Evolutionary conservation across 2,888 invertebrate genomes (phyloP).

Genomic region (Magallana nippona): DNA sequence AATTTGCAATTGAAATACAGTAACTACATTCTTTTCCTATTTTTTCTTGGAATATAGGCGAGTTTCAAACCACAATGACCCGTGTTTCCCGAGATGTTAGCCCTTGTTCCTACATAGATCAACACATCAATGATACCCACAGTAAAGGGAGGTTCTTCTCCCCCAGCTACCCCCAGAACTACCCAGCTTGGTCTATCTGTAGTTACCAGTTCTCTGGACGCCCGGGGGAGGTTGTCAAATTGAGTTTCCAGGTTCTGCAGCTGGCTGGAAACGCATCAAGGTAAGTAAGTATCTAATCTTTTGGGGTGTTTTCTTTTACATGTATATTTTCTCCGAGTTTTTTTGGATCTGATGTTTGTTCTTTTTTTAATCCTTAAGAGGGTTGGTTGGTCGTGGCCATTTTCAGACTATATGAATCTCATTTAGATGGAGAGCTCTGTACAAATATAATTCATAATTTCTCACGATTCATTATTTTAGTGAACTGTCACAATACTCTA

Average conservation of each 20-base stretch:
- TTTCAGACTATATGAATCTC: not conserved
- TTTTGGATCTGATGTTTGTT: not conserved
- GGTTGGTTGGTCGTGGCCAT: no score
- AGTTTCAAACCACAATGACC: conserved; percentile 16
- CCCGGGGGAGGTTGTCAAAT: conserved; percentile 74
- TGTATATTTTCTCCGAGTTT: not conserved
- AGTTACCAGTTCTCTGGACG: conserved; percentile 79
- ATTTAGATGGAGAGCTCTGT: not conserved
- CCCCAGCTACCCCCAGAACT: conserved; percentile 78
- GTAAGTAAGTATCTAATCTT: conserved; percentile 45
- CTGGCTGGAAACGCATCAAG: conserved; percentile 64
- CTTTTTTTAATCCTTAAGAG: no score
- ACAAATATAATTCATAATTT: no score
- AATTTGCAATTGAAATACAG: no score
- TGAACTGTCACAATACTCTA: no score
- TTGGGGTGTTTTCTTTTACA: not conserved
- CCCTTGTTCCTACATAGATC: not conserved
- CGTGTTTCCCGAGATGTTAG: not conserved
- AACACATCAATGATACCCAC: conserved; percentile 59
- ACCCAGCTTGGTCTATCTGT: conserved; percentile 78
- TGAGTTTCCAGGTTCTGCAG: conserved; percentile 76
- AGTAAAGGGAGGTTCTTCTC: conserved; percentile 76
- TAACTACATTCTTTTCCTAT: no score
- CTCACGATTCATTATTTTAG: no score
- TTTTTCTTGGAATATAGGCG: not conserved